Evolutionary conservation across 2,888 invertebrate genomes (phyloP).

Genomic region (Leucozona laternaria): DNA sequence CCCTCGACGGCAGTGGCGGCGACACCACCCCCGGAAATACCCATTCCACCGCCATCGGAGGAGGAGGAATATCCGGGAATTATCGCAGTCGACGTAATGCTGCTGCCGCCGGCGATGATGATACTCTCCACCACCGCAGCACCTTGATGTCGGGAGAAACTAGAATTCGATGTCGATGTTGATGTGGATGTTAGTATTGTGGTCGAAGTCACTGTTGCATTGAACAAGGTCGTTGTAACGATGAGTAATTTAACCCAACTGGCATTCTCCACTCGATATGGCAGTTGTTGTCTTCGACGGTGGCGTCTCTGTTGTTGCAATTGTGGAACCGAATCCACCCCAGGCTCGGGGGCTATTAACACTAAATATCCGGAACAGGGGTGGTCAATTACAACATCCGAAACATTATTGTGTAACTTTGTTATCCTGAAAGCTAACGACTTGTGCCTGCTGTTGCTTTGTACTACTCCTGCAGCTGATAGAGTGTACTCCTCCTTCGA

Average conservation of each 20-base stretch:
- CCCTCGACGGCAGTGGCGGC: constrained; percentile 77
- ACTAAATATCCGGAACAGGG: constrained; percentile 75
- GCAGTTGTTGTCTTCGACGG: constrained; percentile 27
- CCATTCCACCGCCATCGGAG: constrained; percentile 71
- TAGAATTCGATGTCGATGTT: constrained; percentile 23
- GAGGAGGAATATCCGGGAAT: constrained; percentile 70
- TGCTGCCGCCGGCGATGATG: constrained; percentile 58
- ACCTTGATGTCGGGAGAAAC: constrained; percentile 44
- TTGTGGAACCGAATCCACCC: constrained; percentile 74
- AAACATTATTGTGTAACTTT: constrained; percentile 78
- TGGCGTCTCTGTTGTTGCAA: constrained; percentile 47
- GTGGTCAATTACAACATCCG: constrained; percentile 78
- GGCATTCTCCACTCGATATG: constrained; percentile 69
- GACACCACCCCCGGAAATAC: constrained; percentile 79
- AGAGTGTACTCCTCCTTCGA: constrained; percentile 55
- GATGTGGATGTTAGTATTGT: constrained; percentile 35
- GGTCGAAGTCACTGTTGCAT: constrained; percentile 68
- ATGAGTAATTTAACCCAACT: constrained; percentile 76
- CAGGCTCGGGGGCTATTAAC: constrained; percentile 67
- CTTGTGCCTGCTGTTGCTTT: constrained; percentile 72
- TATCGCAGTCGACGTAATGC: constrained; percentile 66
- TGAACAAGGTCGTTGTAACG: constrained; percentile 74
- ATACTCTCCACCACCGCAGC: constrained; percentile 43
- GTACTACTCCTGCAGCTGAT: constrained; percentile 58
- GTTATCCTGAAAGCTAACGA: constrained; percentile 77